Conservation (phyloP, 2,888 invertebrate genomes). For the Macrosiphum euphorbiae region DNA sequence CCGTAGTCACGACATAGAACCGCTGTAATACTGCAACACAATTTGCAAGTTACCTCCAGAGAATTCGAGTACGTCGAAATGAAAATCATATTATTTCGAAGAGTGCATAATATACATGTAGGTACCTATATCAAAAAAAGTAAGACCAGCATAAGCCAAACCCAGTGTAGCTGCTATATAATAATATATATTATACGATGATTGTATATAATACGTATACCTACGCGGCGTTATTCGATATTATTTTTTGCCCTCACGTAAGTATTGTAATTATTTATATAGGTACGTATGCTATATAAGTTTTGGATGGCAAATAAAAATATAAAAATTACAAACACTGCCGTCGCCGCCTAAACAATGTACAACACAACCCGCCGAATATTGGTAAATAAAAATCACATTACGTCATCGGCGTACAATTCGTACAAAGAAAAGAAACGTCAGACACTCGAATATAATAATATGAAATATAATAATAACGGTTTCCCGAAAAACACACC, state of each 20-base stretch:
- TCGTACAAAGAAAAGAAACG: constrained; percentile 10
- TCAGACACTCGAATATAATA: neutral
- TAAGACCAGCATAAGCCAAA: neutral
- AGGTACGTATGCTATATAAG: neutral
- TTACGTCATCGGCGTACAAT: constrained; percentile 28
- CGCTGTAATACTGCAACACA: neutral
- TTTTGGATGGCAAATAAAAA: neutral
- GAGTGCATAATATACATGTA: neutral
- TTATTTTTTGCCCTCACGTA: neutral
- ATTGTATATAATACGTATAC: neutral
- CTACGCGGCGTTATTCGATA: neutral
- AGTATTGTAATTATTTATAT: neutral
- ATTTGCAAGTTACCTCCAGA: neutral
- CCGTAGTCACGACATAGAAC: neutral
- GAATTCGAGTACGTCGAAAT: neutral
- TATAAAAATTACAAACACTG: neutral
- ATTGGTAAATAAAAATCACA: neutral
- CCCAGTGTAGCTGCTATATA: neutral
- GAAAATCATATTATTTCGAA: neutral
- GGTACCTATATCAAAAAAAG: neutral
- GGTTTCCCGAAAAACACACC: neutral
- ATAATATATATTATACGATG: neutral
- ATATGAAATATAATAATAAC: constrained; percentile 23
- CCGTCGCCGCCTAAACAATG: neutral
- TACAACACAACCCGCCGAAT: neutral